Conservation (phyloP, 1,140 invertebrate genomes). For the Schlechtendalia chinensis region DNA sequence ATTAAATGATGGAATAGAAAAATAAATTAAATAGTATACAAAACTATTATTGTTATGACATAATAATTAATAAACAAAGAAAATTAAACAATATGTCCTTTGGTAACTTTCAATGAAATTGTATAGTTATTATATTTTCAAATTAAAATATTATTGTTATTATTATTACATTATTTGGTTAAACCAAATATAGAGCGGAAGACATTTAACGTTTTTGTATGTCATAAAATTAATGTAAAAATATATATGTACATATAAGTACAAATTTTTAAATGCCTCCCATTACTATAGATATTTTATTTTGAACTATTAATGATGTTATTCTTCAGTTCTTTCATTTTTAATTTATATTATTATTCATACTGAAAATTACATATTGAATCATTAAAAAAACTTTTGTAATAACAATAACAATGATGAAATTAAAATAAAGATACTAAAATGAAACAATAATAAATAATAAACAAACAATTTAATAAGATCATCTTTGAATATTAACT, state of each 20-base stretch:
- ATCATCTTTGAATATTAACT: not conserved
- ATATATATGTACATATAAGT: not conserved
- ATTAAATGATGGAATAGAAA: conserved; percentile 11
- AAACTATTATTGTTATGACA: conserved; percentile 1
- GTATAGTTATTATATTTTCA: not conserved
- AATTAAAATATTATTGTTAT: not conserved
- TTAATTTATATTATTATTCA: not conserved
- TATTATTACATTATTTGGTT: not conserved
- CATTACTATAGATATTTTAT: not conserved
- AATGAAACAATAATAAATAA: not conserved
- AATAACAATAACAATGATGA: too few relatives aligned
- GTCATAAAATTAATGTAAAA: conserved; percentile 27
- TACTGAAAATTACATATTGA: not conserved
- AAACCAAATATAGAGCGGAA: not conserved
- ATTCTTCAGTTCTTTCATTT: not conserved
- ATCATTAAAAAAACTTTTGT: not conserved
- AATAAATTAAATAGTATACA: conserved; percentile 25
- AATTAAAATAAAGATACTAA: not conserved
- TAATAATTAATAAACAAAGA: conserved; percentile 15
- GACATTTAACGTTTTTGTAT: not conserved
- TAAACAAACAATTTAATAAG: not conserved
- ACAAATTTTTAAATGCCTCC: not conserved
- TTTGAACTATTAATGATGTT: not conserved
- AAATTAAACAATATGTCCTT: conserved; percentile 16
- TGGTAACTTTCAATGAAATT: conserved; percentile 29